Evolutionary conservation across 2,888 invertebrate species (phyloP).

Genomic region (Drosophila niveifrons): DNA sequence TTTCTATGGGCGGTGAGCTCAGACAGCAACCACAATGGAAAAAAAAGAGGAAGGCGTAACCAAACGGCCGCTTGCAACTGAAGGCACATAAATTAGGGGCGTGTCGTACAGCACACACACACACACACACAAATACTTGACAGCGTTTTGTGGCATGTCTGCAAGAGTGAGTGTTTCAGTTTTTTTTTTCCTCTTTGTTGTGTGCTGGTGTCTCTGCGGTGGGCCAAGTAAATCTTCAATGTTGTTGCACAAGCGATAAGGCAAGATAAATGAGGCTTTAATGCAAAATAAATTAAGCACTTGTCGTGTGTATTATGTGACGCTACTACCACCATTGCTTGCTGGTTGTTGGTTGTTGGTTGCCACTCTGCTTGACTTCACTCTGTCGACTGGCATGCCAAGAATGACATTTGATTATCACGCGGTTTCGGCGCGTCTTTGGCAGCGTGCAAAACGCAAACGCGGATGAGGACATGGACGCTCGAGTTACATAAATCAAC

Average conservation of each 20-base stretch:
- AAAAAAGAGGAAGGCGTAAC: constrained; percentile 55
- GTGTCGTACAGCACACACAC: constrained; percentile 44
- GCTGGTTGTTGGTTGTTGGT: not conserved
- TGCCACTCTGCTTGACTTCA: constrained; percentile 11
- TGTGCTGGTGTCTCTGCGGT: constrained; percentile 22
- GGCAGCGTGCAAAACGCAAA: constrained; percentile 56
- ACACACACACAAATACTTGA: constrained; percentile 25
- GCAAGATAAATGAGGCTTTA: constrained; percentile 79
- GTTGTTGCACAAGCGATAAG: constrained; percentile 79
- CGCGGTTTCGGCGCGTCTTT: constrained; percentile 67
- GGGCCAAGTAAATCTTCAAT: constrained; percentile 75
- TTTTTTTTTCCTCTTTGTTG: constrained; percentile 8
- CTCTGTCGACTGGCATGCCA: constrained; percentile 52
- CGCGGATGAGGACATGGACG: constrained; percentile 47
- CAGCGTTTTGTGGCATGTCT: constrained; percentile 39
- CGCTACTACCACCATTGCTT: constrained; percentile 27
- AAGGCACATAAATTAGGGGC: constrained; percentile 78
- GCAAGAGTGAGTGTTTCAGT: constrained; percentile 1
- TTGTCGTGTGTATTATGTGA: constrained; percentile 71
- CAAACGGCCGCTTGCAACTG: constrained; percentile 67
- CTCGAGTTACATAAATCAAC: constrained; percentile 67
- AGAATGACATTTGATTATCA: constrained; percentile 81
- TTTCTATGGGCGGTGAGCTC: constrained; percentile 10
- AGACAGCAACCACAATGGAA: constrained; percentile 56
- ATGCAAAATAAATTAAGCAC: constrained; percentile 81